These are phyloP conservation scores for Drosophila ustulata DNA, from an alignment of 2,888 invertebrate genomes.

Conservation along the genomic window DNA sequence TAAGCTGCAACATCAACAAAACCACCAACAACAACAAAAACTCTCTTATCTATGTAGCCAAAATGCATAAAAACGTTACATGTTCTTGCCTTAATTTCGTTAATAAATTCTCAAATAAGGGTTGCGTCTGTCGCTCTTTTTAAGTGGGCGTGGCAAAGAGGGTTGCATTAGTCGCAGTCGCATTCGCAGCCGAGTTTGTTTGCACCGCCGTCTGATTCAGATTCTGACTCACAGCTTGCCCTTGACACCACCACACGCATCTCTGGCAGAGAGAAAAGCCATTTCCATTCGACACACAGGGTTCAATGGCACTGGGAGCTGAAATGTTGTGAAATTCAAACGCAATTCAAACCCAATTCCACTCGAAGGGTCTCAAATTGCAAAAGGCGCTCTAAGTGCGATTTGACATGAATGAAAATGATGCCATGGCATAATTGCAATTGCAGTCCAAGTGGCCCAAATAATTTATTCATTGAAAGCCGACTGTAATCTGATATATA, in stretches of 20 bases:
- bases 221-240: constrained; percentile 42
- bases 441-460: neutral
- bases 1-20: constrained; percentile 75
- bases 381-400: neutral
- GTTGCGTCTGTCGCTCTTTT: constrained; percentile 37
- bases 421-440: constrained; percentile 9
- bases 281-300: constrained; percentile 13
- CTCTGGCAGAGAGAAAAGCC: neutral
- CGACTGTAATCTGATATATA: neutral
- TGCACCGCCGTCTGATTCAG: constrained; percentile 70
- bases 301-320: constrained; percentile 63
- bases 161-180: constrained; percentile 47
- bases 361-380: constrained; percentile 1
- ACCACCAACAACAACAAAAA: constrained; percentile 42
- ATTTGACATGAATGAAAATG: constrained; percentile 9
- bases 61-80: constrained; percentile 23
- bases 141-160: constrained; percentile 28
- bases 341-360: neutral
- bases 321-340: constrained; percentile 55
- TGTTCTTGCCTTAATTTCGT: constrained; percentile 63
- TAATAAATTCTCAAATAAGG: constrained; percentile 54
- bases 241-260: constrained; percentile 53
- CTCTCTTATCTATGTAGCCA: constrained; percentile 33
- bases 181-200: constrained; percentile 67
- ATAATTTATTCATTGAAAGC: constrained; percentile 9